Base-by-base conservation (phyloP, 2,888 invertebrate genomes). In the Flexamia atlantica region DNA sequence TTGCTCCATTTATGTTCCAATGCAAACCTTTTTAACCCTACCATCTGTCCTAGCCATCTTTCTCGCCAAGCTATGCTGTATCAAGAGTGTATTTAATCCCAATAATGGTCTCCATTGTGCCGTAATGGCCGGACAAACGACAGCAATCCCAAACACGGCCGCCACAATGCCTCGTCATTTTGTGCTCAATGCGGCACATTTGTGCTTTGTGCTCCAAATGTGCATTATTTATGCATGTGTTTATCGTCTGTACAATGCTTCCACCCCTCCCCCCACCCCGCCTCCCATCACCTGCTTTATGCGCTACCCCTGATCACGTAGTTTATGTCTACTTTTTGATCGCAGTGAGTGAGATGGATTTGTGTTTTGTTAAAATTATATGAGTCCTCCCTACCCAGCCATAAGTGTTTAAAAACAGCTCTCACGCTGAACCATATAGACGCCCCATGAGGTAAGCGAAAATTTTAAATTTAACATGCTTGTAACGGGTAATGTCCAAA, bases 201-300 rank as follows among this genome's bases (percentile, higher is more conserved):
- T 68, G 68, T 68, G 68, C 68, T 68, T 68, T 68, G 68, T 68
- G 72, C 72, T 42, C 42, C 72, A 40, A 72, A 72, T 72, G 72
- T 36, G 42, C 72, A 72, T 72, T 72, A 72, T 23, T 72, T 72
- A 72, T 72, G 72, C 72, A 72, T 72, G 72, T 72, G 72, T 72
- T 72, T 82, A 84, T 72, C 81, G 81, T 70, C 76, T 57, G 20
- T 36, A 36, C 36, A 42, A 28, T 23, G 72, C 74, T 32, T 32
- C 74, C 84, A 42, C 60, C 81, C 0, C 25, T 28, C 60, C 32
- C 3, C 40, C 57, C 81, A 30, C 42, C 32, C 57, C 25, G 4
- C 60, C 32, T 12, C 40, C 57, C 81, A 30, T 25, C 32, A 30
- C 25, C 14, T n/a, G 30, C 50, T 53, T 12, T 80, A 32, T 57